Conservation (phyloP, 2,113 vertebrate genomes). For the Gorilla gorilla region DNA sequence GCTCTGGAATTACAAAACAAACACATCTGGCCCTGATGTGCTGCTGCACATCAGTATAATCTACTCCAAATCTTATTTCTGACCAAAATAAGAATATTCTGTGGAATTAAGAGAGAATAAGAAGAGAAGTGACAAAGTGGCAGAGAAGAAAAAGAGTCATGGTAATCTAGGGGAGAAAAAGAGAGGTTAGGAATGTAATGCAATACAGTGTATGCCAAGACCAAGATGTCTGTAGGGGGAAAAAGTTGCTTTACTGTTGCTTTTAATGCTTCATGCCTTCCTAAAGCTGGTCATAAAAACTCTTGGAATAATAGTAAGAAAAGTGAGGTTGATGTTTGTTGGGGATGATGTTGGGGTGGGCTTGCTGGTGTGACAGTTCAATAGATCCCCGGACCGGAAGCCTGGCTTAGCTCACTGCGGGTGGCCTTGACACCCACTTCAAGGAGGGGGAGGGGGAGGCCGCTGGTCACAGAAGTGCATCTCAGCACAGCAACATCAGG, state of each 20-base stretch:
- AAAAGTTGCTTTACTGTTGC: background rate
- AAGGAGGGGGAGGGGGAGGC: accelerated
- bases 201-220: background rate
- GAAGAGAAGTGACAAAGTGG: background rate
- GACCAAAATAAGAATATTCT: background rate
- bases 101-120: background rate
- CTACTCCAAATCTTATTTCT: background rate
- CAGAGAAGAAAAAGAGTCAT: background rate
- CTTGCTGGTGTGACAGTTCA: background rate
- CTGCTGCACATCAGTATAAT: background rate
- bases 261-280: background rate
- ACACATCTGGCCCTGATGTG: background rate
- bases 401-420: background rate
- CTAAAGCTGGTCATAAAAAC: background rate
- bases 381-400: too few species aligned
- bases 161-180: background rate
- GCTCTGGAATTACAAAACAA: slow-evolving; percentile 27
- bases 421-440: too few species aligned
- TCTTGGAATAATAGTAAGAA: background rate
- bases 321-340: background rate
- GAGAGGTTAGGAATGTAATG: background rate
- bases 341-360: background rate
- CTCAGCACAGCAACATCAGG: accelerated
- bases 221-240: background rate
- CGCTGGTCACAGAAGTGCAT: accelerated